Percentiles rank a stretch among this genome's conserved stretches.
phyloP scores from a whole-genome alignment of 1,140 invertebrate genomes.

The Euschistus heros region DNA sequence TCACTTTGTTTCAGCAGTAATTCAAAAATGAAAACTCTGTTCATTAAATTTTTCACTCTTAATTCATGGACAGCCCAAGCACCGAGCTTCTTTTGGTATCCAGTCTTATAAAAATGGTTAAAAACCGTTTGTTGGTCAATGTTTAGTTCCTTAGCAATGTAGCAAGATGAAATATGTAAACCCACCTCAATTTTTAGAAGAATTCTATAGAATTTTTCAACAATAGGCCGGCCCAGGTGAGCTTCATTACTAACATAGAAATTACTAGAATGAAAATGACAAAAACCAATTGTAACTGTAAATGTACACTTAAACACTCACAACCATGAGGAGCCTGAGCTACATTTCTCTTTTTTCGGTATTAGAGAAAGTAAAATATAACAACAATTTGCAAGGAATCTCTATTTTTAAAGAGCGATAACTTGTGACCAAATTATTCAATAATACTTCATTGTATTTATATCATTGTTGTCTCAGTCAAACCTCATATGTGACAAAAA shows the following conservation, averaged over 20 bases:
- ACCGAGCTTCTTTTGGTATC: background rate
- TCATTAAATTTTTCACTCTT: background rate
- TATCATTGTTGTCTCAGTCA: too few relatives aligned
- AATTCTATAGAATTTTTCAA: background rate
- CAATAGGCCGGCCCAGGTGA: background rate
- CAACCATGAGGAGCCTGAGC: too few relatives aligned
- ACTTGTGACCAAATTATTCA: too few relatives aligned
- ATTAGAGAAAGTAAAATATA: too few relatives aligned
- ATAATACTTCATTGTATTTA: too few relatives aligned
- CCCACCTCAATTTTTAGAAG: background rate
- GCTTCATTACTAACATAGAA: background rate
- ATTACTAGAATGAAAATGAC: background rate
- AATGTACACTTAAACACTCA: too few relatives aligned
- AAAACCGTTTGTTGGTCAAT: background rate
- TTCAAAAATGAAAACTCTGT: background rate
- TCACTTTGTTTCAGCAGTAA: background rate
- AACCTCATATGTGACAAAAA: too few relatives aligned
- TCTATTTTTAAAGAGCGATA: too few relatives aligned
- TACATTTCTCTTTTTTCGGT: too few relatives aligned
- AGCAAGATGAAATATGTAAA: background rate
- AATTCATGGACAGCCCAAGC: background rate
- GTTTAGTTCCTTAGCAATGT: background rate
- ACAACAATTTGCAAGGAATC: too few relatives aligned
- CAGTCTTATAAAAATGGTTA: background rate
- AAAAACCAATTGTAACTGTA: too few relatives aligned